Evolutionary conservation across 1,140 invertebrate genomes (phyloP), one percentile per base, ranked within the genome.

Genomic region (Microplitis demolitor): DNA sequence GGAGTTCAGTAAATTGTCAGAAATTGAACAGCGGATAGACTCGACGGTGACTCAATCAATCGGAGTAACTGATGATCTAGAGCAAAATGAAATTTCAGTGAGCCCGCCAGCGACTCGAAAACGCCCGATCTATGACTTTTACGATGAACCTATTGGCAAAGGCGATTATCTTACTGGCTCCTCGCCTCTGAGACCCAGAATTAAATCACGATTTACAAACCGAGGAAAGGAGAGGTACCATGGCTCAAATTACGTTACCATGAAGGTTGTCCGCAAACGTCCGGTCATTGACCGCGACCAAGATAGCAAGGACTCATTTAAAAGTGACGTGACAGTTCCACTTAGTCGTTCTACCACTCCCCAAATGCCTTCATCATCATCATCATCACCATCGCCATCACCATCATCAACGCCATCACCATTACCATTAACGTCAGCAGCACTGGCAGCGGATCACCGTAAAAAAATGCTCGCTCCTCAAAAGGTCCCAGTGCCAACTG

Each of bases 261-360:
- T 72, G 71, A 72, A 67, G n/a, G 66, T 72, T 4, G 35, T 72
- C 5, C 63, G 71, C 24, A 67, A 67, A 33, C 11, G 71, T 62
- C 71, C 71, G 24, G 24, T 72, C 8, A 50, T 45, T 35, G 14
- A 60, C 58, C 31, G 54, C 4, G 70, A 72, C 56, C 70, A 72
- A 31, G 53, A 58, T 50, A 34, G n/a, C n/a, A 58, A 35, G 13
- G 70, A 72, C 45, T 66, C 70, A 5, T 34, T 67, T 13, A 50
- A 67, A 16, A 66, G 50, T 16, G 64, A 67, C 14, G 37, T 66
- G 13, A 61, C 58, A 24, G 8, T 69, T 24, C 56, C 54, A 31
- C 45, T 56, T 8, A 61, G 37, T 34, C 66, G 66, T 34, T 13
- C 50, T 33, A 67, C 62, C 0, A 64, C 62, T 16, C 62, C 56